Evolutionary conservation across 1,140 invertebrate genomes (phyloP).

Genomic region (Pachyrhynchus sulphureomaculatus): DNA sequence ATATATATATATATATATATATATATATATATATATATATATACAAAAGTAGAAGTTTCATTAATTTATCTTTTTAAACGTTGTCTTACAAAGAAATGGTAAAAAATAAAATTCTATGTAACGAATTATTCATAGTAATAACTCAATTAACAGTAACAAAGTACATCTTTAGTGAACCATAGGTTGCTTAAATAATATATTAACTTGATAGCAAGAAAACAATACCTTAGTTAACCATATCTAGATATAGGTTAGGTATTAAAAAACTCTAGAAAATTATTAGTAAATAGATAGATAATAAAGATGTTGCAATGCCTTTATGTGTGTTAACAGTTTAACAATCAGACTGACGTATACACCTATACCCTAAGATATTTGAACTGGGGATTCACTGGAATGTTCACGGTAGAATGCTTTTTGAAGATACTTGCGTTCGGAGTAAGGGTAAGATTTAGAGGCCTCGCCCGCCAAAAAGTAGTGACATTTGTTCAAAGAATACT

Average conservation of each 20-base stretch:
- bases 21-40: no score
- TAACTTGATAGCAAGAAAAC: no score
- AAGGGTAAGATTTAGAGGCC: slow-evolving; percentile 66
- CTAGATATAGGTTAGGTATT: slow-evolving; percentile 1
- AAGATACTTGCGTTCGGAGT: slow-evolving; percentile 98
- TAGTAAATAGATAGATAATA: slow-evolving; percentile 4
- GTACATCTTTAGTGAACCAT: no score
- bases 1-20: no score
- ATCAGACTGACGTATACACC: slow-evolving; percentile 85
- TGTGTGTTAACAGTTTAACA: slow-evolving; percentile 78
- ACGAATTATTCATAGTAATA: no score
- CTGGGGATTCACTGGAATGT: slow-evolving; percentile 96
- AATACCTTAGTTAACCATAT: background rate
- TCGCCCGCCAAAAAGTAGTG: slow-evolving; percentile 7
- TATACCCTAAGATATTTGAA: slow-evolving; percentile 94
- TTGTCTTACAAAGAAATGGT: no score
- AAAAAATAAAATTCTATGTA: no score
- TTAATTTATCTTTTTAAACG: no score
- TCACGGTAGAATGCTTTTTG: slow-evolving; percentile 96
- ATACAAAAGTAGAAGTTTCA: no score
- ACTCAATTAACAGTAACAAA: no score
- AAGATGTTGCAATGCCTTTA: slow-evolving; percentile 15
- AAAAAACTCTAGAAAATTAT: slow-evolving; percentile 1
- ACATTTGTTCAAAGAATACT: background rate
- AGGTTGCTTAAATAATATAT: no score